These are phyloP conservation scores for Popillia japonica DNA, from an alignment of 1,140 invertebrate species.

Conservation along the genomic window DNA sequence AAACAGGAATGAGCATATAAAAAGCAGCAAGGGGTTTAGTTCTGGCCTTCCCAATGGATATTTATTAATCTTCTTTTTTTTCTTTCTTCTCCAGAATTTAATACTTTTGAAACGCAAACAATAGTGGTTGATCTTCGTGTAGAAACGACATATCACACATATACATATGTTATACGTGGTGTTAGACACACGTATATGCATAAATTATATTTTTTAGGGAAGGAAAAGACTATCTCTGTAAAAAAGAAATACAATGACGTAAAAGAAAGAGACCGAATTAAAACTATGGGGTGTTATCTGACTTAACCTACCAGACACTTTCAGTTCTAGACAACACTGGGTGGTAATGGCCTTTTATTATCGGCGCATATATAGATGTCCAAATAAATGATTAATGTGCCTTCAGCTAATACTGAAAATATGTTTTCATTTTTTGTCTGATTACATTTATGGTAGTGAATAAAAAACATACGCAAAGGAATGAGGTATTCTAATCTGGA, in stretches of 20 bases:
- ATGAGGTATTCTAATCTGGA: background rate
- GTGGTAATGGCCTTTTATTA: constrained; percentile 29
- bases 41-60: background rate
- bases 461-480: constrained; percentile 3
- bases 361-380: constrained; percentile 28
- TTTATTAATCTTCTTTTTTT: constrained; percentile 22
- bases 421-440: constrained; percentile 32
- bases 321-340: constrained; percentile 18
- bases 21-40: constrained; percentile 26
- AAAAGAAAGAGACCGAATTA: constrained; percentile 22
- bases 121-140: constrained; percentile 23
- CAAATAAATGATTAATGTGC: constrained; percentile 30
- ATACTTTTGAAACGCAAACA: constrained; percentile 21
- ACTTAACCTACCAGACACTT: constrained; percentile 24
- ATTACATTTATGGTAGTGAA: background rate
- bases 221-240: background rate
- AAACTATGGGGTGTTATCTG: constrained; percentile 34
- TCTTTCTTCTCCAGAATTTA: constrained; percentile 32
- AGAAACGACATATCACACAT: constrained; percentile 16
- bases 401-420: constrained; percentile 28
- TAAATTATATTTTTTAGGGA: constrained; percentile 29
- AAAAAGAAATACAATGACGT: background rate
- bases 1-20: constrained; percentile 19
- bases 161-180: background rate
- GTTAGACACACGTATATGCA: constrained; percentile 23